These are phyloP conservation scores for Eumeta japonica DNA, from an alignment of 1,140 invertebrate genomes.

Conservation along the genomic window DNA sequence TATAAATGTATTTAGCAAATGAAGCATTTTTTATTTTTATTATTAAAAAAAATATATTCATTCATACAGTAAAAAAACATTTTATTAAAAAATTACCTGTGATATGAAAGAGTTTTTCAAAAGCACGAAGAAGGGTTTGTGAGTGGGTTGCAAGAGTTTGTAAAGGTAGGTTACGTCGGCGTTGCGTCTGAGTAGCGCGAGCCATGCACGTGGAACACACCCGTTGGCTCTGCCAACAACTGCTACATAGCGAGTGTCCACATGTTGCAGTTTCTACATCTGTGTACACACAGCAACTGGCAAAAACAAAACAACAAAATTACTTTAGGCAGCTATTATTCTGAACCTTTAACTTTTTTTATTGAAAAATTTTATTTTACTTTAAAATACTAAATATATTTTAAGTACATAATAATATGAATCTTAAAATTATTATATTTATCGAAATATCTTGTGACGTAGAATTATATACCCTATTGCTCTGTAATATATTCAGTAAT, in stretches of 20 bases:
- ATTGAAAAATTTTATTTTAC: no score
- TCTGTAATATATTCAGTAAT: no score
- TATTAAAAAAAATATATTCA: no score
- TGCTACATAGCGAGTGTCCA: conserved; percentile 35
- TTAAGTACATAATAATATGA: no score
- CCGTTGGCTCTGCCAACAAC: conserved; percentile 28
- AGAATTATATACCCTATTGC: no score
- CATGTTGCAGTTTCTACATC: conserved; percentile 33
- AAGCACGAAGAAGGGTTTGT: conserved; percentile 18
- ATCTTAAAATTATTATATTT: no score
- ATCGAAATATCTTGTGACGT: no score
- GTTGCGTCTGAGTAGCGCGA: conserved; percentile 18
- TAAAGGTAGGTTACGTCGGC: conserved; percentile 27
- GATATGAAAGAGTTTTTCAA: conserved; percentile 32
- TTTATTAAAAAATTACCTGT: conserved; percentile 25
- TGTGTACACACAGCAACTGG: conserved; percentile 36
- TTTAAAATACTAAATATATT: no score
- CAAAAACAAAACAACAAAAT: no score
- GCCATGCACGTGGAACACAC: conserved; percentile 25
- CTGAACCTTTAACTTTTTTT: no score
- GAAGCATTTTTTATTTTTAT: conserved; percentile 1
- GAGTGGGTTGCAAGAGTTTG: conserved; percentile 28
- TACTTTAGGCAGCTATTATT: no score
- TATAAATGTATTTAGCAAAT: conserved; percentile 6
- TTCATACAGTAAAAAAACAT: conserved; percentile 5